Conservation (phyloP, 35 echinoderm and acorn worm genomes). For the Anneissia japonica region DNA sequence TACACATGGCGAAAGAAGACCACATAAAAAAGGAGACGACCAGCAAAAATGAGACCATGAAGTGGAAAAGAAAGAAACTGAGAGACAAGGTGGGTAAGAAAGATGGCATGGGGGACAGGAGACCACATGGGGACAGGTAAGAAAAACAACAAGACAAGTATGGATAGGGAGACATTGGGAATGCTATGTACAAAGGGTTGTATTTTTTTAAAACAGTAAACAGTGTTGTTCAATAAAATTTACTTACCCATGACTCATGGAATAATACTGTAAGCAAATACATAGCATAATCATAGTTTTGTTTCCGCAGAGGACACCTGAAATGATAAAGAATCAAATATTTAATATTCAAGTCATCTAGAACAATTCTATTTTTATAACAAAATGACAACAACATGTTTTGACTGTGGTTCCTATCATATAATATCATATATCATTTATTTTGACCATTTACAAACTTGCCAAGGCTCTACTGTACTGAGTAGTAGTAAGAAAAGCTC, state of each 20-base stretch:
- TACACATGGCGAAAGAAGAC: no score
- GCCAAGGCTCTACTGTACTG: no score
- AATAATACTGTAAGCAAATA: slow-evolving; percentile 78
- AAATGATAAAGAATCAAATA: slow-evolving; percentile 2
- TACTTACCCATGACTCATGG: slow-evolving; percentile 88
- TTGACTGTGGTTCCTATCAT: no score
- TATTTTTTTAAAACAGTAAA: background rate
- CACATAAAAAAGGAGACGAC: no score
- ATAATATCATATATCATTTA: no score
- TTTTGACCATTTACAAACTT: no score
- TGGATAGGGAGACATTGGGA: background rate
- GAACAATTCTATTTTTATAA: no score
- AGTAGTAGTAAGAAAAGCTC: no score
- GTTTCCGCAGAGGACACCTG: slow-evolving; percentile 74
- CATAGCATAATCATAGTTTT: slow-evolving; percentile 85
- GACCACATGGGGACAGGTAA: background rate
- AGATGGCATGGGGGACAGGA: background rate
- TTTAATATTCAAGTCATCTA: background rate
- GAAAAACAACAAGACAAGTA: background rate
- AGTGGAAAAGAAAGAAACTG: background rate
- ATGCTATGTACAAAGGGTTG: background rate
- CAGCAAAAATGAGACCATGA: no score
- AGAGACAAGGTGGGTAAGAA: background rate
- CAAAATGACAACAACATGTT: no score
- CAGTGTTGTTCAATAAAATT: background rate